phyloP scores from a whole-genome alignment of 1,140 invertebrate genomes.

The Leucophenga varia region DNA sequence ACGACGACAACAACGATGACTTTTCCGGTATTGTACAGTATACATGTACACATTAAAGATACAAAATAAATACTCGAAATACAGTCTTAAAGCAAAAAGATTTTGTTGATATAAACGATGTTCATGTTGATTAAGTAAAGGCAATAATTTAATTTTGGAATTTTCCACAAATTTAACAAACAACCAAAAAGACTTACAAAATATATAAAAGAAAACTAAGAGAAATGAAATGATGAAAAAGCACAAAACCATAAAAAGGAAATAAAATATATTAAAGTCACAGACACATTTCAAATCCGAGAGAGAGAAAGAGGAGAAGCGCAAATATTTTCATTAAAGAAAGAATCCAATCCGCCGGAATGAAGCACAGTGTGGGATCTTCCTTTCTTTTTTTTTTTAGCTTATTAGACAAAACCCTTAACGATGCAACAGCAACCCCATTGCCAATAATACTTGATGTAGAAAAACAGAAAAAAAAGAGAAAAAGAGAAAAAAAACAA shows the following conservation, averaged over 20 bases:
- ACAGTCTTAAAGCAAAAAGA: too few relatives aligned
- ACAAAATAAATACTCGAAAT: constrained; percentile 2
- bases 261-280: constrained; percentile 32
- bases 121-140: too few relatives aligned
- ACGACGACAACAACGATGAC: constrained; percentile 11
- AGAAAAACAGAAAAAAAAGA: constrained; percentile 7
- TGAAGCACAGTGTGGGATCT: too few relatives aligned
- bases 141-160: constrained; percentile 1
- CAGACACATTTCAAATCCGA: not conserved
- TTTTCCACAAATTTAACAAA: constrained; percentile 3
- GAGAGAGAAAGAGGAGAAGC: too few relatives aligned
- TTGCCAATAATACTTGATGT: constrained; percentile 30
- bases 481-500: constrained; percentile 3
- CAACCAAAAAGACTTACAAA: not conserved
- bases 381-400: too few relatives aligned
- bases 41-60: not conserved
- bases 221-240: constrained; percentile 3
- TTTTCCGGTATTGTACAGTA: not conserved
- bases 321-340: constrained; percentile 30
- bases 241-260: constrained; percentile 11
- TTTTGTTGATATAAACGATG: too few relatives aligned
- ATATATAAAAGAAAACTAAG: constrained; percentile 1
- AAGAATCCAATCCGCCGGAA: too few relatives aligned
- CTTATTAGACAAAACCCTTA: constrained; percentile 13
- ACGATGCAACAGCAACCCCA: constrained; percentile 14